Percentiles rank a stretch among this genome's conserved stretches.
Conservation (phyloP, 2,888 invertebrate genomes). For the Palloptera scutellata region DNA sequence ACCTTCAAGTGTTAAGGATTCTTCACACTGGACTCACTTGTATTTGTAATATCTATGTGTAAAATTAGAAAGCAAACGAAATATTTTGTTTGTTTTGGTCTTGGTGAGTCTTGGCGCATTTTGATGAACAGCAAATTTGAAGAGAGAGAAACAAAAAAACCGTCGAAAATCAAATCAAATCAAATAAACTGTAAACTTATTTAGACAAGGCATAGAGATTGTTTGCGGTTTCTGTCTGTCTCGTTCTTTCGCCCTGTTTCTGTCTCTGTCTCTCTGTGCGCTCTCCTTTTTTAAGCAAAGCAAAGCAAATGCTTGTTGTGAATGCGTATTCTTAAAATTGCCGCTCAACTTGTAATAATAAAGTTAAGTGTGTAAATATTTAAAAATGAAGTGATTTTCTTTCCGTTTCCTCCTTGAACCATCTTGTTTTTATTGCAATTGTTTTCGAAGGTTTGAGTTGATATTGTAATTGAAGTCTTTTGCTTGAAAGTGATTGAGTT, state of each 20-base stretch:
- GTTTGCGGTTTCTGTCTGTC: neutral
- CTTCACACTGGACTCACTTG: too few species aligned
- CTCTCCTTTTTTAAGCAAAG: neutral
- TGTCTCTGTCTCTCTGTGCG: conserved; percentile 7
- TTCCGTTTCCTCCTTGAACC: neutral
- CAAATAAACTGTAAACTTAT: conserved; percentile 25
- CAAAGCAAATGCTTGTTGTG: neutral
- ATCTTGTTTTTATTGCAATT: neutral
- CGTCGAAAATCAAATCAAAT: conserved; percentile 13
- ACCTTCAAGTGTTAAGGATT: too few species aligned
- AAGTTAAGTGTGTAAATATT: conserved; percentile 30
- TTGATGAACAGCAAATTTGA: too few species aligned
- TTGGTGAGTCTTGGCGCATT: neutral
- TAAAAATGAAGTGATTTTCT: conserved; percentile 17
- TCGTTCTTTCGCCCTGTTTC: conserved; percentile 15
- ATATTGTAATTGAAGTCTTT: too few species aligned
- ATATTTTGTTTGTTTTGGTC: too few species aligned
- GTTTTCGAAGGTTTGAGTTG: neutral
- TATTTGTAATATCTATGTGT: too few species aligned
- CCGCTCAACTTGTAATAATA: conserved; percentile 14
- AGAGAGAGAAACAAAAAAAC: neutral
- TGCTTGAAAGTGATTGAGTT: too few species aligned
- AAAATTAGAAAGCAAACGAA: too few species aligned
- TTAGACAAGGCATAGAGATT: conserved; percentile 18
- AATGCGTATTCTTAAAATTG: neutral